A percentile compares a stretch with the other conserved stretches of the same genome.
phyloP scores from a whole-genome alignment of 2,797 vertebrate genomes.

The Pygocentrus nattereri region DNA sequence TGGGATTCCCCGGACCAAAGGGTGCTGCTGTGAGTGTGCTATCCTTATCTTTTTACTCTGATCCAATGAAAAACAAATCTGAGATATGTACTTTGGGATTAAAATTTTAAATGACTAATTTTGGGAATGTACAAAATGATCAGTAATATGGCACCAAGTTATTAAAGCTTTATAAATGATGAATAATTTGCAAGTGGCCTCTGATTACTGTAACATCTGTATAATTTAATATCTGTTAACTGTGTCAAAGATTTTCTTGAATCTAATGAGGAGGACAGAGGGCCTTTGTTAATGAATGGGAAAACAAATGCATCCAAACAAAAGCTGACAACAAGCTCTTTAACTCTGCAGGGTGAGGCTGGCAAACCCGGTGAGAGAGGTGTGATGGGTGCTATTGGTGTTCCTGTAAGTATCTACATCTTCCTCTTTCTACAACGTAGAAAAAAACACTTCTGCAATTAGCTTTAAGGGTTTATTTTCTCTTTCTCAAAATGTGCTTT shows the following conservation, averaged over 20 bases:
- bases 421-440: background rate
- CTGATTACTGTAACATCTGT: background rate
- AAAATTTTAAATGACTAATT: background rate
- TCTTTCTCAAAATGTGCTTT: slow-evolving; percentile 35
- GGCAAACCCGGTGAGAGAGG: slow-evolving; percentile 89
- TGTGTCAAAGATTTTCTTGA: background rate
- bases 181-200: background rate
- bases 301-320: background rate
- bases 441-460: background rate
- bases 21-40: slow-evolving; percentile 85
- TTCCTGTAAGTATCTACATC: slow-evolving; percentile 77
- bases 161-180: background rate
- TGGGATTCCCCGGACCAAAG: slow-evolving; percentile 93
- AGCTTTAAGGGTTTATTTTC: background rate
- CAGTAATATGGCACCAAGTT: background rate
- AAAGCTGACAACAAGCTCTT: slow-evolving; percentile 22
- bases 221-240: background rate
- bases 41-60: background rate
- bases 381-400: slow-evolving; percentile 80
- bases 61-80: background rate
- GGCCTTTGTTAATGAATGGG: background rate
- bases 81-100: background rate
- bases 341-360: slow-evolving; percentile 79
- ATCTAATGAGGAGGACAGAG: background rate
- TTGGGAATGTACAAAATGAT: background rate